Conservation (phyloP, 2,113 vertebrate species). For the Percopsis transmontana region DNA sequence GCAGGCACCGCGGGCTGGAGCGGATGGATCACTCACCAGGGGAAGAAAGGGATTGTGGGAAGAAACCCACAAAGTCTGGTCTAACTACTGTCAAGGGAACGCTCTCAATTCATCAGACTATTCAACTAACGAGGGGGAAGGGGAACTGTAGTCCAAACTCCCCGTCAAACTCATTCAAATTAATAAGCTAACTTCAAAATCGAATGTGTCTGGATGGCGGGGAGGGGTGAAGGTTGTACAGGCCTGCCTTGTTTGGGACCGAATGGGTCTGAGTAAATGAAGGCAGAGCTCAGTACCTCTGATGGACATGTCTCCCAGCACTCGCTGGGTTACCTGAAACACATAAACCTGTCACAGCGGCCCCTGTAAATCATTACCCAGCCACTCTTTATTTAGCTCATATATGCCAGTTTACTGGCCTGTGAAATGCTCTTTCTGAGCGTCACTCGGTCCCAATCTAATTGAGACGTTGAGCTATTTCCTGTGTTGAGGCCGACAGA, state of each 20-base stretch:
- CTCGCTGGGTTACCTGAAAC: constrained; percentile 67
- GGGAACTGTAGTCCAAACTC: constrained; percentile 37
- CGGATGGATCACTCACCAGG: constrained; percentile 65
- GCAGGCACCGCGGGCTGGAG: constrained; percentile 31
- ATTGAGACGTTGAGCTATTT: constrained; percentile 71
- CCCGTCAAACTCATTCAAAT: constrained; percentile 43
- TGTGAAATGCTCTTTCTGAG: constrained; percentile 77
- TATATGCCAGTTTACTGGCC: constrained; percentile 77
- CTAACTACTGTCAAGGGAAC: constrained; percentile 61
- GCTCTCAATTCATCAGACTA: constrained; percentile 60
- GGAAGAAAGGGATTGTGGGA: constrained; percentile 65
- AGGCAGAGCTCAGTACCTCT: constrained; percentile 70
- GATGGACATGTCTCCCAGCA: constrained; percentile 70
- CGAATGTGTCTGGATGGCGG: constrained; percentile 14
- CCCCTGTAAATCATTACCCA: constrained; percentile 77
- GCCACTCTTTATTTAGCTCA: constrained; percentile 78
- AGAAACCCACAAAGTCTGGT: constrained; percentile 53
- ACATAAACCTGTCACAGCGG: constrained; percentile 77
- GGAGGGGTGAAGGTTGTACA: constrained; percentile 18
- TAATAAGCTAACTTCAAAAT: constrained; percentile 39
- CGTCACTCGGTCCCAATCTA: constrained; percentile 63
- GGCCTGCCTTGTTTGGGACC: constrained; percentile 30
- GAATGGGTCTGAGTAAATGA: constrained; percentile 63
- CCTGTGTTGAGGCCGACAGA: constrained; percentile 59
- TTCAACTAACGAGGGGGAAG: constrained; percentile 50